Evolutionary conservation across 30 jellyfish, hydroid and myxozoan species (phyloP), one percentile per base, ranked within the genome.

Genomic region (Cassiopea xamachana): DNA sequence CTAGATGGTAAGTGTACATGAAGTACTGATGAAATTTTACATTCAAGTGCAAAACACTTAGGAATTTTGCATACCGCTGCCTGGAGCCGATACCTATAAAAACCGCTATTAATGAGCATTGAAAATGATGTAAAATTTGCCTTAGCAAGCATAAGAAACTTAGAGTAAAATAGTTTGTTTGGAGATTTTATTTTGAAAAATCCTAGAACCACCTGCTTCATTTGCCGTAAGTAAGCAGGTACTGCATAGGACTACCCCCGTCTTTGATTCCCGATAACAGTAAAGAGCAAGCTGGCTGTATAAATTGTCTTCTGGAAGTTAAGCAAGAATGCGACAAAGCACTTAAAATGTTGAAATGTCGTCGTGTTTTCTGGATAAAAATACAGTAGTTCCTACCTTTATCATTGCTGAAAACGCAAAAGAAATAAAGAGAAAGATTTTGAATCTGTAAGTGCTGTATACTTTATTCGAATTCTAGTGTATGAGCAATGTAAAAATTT

Each of bases 201-300:
- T 27, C 43, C 19, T 5, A 2, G 4, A 39, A 71, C 0, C 80
- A 71, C 80, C 80, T 71, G 80, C 80, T 1, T 43, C 4, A 10
- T 45, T 72, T 5, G 70, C 70, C 77, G 2, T 13, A 78, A 78
- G 87, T 76, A 78, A 78, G 87, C 87, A 78, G 87, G 87, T 78
- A 78, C 87, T 17, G 15, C 10, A 75, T 1, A 14, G 1, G 60
- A 1, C 0, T 19, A 78, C 87, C 87, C 87, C 87, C 87, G 87
- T 59, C 49, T 51, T 60, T 59, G 19, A 6, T 49, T 9, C 50
- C 73, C 3, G 75, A 43, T 78, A 58, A 78, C 87, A 71, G 80
- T 71, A 71, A 71, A 71, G 80, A 71, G 80, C 80, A 71, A 18
- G 80, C 80, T 14, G 39, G 80, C 80, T 19, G 48, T 71, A 71